phyloP scores from a whole-genome alignment of 2,113 vertebrate genomes.

The Megaceryle maxima region DNA sequence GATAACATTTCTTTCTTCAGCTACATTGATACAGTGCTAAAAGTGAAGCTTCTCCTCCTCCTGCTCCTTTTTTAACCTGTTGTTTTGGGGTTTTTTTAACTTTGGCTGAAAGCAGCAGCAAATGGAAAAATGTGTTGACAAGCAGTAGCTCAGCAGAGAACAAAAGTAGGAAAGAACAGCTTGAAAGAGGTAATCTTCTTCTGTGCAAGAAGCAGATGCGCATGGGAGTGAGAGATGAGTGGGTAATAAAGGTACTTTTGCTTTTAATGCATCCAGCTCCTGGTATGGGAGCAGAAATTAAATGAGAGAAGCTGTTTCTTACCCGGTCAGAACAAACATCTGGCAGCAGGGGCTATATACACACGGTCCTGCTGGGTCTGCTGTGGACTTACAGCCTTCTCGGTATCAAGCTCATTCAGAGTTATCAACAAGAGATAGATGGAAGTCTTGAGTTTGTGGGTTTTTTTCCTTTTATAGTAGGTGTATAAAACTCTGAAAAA shows the following conservation, averaged over 20 bases:
- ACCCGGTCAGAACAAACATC: neutral
- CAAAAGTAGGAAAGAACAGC: conserved; percentile 39
- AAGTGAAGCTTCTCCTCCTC: neutral
- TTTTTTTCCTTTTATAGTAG: neutral
- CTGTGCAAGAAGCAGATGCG: neutral
- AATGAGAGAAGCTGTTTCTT: neutral
- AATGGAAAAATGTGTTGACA: conserved; percentile 25
- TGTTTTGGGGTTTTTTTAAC: neutral
- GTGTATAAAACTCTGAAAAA: neutral
- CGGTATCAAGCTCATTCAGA: neutral
- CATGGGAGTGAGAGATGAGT: conserved; percentile 11
- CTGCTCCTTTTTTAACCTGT: neutral
- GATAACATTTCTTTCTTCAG: neutral
- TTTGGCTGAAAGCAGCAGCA: conserved; percentile 6
- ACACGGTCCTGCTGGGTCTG: neutral
- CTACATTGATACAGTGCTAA: neutral
- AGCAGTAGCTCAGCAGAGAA: conserved; percentile 32
- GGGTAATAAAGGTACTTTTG: conserved; percentile 27
- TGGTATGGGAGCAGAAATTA: neutral
- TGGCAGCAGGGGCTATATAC: neutral
- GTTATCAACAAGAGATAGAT: neutral
- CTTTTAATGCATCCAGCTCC: neutral
- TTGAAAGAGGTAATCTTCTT: conserved; percentile 45
- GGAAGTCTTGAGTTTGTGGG: neutral
- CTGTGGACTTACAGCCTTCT: neutral